Percentiles rank a stretch among this genome's conserved stretches.
Evolutionary conservation across 2,113 vertebrate genomes (phyloP).

Genomic region (Mobula birostris): DNA sequence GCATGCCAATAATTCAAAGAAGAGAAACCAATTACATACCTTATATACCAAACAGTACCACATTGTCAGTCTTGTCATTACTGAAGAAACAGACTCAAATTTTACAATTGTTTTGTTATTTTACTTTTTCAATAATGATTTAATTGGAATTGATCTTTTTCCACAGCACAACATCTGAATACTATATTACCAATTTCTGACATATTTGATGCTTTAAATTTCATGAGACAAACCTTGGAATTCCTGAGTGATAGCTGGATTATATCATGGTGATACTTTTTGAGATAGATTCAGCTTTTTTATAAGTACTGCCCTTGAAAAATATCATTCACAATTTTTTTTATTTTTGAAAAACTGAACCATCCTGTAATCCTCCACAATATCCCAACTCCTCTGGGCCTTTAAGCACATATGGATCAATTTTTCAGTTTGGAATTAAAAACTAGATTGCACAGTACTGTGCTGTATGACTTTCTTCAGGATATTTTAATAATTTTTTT

Average conservation of each 20-base stretch:
- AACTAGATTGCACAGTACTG: neutral
- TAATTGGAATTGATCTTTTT: neutral
- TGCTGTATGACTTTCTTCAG: neutral
- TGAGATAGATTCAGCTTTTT: neutral
- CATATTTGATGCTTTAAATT: neutral
- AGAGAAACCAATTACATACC: neutral
- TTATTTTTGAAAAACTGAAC: neutral
- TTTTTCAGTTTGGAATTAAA: constrained; percentile 15
- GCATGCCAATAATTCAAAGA: neutral
- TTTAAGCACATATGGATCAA: neutral
- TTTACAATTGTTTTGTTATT: neutral
- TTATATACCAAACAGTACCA: neutral
- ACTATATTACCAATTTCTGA: neutral
- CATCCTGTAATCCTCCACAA: neutral
- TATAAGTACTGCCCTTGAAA: constrained; percentile 9
- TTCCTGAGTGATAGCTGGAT: neutral
- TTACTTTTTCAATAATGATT: neutral
- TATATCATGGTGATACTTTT: neutral
- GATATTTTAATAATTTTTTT: neutral
- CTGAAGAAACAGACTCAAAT: neutral
- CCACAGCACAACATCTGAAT: neutral
- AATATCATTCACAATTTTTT: neutral
- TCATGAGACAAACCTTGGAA: neutral
- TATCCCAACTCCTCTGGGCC: neutral
- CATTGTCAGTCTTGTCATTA: neutral